Evolutionary conservation across 2,113 vertebrate species (phyloP), one percentile per base, ranked within the genome.

Genomic region (Xiphias gladius): DNA sequence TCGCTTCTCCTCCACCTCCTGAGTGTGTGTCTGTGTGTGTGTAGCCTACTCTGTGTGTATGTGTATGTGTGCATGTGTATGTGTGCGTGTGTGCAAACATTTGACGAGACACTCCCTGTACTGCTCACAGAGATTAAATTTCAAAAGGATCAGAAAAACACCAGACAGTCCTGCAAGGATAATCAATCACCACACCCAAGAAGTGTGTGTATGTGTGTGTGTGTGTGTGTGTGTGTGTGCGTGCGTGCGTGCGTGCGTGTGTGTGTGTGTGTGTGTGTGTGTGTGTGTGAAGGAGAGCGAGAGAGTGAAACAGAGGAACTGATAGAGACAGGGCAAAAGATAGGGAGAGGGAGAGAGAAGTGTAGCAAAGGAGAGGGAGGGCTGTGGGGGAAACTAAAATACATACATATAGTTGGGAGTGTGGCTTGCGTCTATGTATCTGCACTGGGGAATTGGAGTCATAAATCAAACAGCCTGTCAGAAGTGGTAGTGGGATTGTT

Each of bases 401-500:
- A 93, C 92, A 93, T 93, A 94, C 89, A 95, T 93, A 93, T 90
- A 91, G 92, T 93, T 91, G 89, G 90, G 88, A 95, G 93, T 92
- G 90, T 87, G 87, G 88, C 88, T 90, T 90, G 89, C 76, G 85
- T 95, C 93, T 94, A 37, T 88, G 86, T 91, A 88, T 94, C 93
- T 94, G 92, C 92, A 37, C 90, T 86, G 77, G 91, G 93, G 95
- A 95, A 95, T 94, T 94, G 94, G 93, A 95, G 93, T 92, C 93
- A 95, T 96, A 95, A 96, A 96, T 96, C 95, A 96, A 93, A 91
- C 75, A 77, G 89, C 70, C 93, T 95, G 95, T 95, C 95, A 95
- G 86, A 88, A 86, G 88, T 82, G 86, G 87, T 84, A 83, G 80
- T 83, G 90, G 88, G 84, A 85, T 82, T 81, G 89, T 76, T 85